Evolutionary conservation across 1,140 invertebrate species (phyloP).

Genomic region (Gryon sp.): DNA sequence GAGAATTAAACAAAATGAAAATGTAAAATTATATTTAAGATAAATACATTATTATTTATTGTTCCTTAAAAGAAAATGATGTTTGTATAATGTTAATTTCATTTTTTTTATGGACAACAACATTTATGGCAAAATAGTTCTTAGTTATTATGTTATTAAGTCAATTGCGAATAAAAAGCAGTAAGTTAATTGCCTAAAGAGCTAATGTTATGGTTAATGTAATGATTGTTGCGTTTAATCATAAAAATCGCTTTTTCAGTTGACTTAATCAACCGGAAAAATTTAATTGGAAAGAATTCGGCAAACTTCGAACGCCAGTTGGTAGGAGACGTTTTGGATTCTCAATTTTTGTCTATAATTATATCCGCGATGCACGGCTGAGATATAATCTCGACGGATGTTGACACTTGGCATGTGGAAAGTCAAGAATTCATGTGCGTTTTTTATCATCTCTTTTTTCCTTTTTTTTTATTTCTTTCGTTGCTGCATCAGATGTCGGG

Average conservation of each 20-base stretch:
- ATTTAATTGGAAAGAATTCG: constrained; percentile 39
- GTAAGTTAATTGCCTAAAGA: too few species aligned
- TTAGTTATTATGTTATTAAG: too few species aligned
- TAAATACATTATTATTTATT: too few species aligned
- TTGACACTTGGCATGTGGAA: constrained; percentile 63
- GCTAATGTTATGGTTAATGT: too few species aligned
- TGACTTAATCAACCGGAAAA: constrained; percentile 38
- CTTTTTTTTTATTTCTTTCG: constrained; percentile 4
- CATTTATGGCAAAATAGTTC: too few species aligned
- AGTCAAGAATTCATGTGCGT: constrained; percentile 45
- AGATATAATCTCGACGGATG: constrained; percentile 48
- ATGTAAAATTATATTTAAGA: too few species aligned
- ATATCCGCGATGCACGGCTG: constrained; percentile 43
- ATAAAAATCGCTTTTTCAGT: constrained; percentile 15
- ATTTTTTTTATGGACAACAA: too few species aligned
- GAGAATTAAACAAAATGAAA: too few species aligned
- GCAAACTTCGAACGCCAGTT: background rate
- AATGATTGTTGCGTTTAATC: too few species aligned
- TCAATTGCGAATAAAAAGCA: too few species aligned
- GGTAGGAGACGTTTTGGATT: background rate
- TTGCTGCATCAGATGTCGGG: constrained; percentile 55
- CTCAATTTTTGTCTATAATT: constrained; percentile 57
- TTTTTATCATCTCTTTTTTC: constrained; percentile 18
- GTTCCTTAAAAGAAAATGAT: too few species aligned
- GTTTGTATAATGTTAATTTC: too few species aligned